phyloP scores from a whole-genome alignment of 2,797 vertebrate genomes.

The Crocidura indochinensis region DNA sequence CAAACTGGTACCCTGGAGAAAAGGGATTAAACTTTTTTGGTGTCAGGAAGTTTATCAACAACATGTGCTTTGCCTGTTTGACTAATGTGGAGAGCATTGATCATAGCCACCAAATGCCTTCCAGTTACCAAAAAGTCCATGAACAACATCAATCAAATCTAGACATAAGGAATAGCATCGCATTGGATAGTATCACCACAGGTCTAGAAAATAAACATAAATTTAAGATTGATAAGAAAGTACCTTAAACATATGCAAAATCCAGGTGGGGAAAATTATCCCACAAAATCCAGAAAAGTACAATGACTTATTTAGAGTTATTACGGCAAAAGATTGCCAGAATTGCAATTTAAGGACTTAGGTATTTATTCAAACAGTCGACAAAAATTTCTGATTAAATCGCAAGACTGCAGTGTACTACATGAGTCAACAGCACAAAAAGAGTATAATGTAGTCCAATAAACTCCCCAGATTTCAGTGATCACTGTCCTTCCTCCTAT shows the following conservation, averaged over 20 bases:
- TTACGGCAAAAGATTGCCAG: not conserved
- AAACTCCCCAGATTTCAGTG: not conserved
- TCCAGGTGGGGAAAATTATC: not conserved
- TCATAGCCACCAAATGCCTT: not conserved
- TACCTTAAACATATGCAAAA: not conserved
- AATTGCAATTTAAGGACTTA: not conserved
- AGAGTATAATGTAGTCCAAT: rapidly evolving
- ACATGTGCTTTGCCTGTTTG: not conserved
- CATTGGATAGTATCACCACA: too few relatives aligned
- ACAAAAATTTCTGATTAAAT: not conserved
- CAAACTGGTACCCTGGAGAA: not conserved
- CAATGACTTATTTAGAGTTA: not conserved
- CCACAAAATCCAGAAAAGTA: not conserved
- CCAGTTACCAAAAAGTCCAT: not conserved
- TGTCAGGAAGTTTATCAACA: not conserved
- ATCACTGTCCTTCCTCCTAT: not conserved
- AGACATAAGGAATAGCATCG: not conserved
- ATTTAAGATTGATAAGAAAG: not conserved
- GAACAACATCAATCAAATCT: not conserved
- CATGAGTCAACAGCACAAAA: not conserved
- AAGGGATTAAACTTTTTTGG: not conserved
- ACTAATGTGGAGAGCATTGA: not conserved
- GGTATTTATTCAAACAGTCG: too few relatives aligned
- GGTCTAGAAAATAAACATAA: not conserved
- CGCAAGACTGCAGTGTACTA: too few relatives aligned